Evolutionary conservation across 1,140 invertebrate species (phyloP).

Genomic region (Cepaea nemoralis): DNA sequence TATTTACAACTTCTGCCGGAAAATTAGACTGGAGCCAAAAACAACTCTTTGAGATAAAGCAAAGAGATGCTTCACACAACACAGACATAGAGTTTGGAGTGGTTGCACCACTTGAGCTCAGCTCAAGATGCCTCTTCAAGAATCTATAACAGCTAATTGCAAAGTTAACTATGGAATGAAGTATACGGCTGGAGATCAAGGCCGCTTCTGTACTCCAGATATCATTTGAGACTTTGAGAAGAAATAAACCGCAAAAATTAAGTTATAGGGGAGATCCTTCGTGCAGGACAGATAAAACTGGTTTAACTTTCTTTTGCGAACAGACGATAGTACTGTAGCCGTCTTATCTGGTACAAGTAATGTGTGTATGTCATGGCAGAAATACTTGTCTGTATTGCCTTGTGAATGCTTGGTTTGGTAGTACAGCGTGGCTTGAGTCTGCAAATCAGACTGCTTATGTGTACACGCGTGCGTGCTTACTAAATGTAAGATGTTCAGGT

Average conservation of each 20-base stretch:
- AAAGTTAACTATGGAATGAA: not conserved
- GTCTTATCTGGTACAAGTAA: not conserved
- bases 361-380: no score
- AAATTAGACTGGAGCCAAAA: not conserved
- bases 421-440: no score
- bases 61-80: not conserved
- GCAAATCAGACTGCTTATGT: no score
- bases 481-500: no score
- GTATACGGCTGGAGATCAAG: not conserved
- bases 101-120: not conserved
- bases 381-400: no score
- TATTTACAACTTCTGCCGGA: not conserved
- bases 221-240: not conserved
- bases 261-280: not conserved
- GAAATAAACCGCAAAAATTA: slow-evolving; percentile 12
- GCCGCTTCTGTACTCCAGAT: not conserved
- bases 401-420: no score
- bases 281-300: not conserved
- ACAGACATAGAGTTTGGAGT: not conserved
- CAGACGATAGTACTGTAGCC: no score
- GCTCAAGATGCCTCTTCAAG: not conserved
- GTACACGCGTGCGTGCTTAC: no score
- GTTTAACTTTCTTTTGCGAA: not conserved
- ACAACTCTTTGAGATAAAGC: slow-evolving; percentile 24
- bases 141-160: slow-evolving; percentile 13